Evolutionary conservation across 2,888 invertebrate genomes (phyloP), one percentile per base, ranked within the genome.

Genomic region (Blastobasis lacticolella): DNA sequence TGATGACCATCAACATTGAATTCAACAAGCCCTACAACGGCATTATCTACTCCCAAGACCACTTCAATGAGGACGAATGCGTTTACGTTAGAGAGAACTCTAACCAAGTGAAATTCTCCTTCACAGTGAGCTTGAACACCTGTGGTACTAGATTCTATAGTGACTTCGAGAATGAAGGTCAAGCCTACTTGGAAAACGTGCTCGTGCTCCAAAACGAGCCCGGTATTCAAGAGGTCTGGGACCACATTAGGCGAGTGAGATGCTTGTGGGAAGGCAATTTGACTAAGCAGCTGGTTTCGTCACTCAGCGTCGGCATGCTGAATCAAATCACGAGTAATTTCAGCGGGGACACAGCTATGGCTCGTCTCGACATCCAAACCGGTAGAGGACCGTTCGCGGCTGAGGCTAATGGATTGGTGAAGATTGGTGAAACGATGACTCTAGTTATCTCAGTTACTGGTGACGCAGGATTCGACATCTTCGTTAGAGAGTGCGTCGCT

Each of bases 241-340:
- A 95, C 66, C 94, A 93, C 0, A 92, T 94, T 41, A 89, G 94
- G 45, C 88, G 93, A 49, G 94, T 95, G 1, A 90, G 94, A 52
- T 95, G 95, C 73, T 79, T 94, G 8, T 95, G 94, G 94, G 94
- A 94, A 86, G 94, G 94, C 10, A 94, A 92, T 63, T 80, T 95
- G 49, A 94, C 93, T 50, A 93, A 94, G 64, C 92, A 93, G 9
- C 76, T 95, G 48, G 91, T 92, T 0, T 93, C 94, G 0, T 93
- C 93, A 10, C 81, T 95, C 23, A 93, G 92, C 62, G 94, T 95
- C 1, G 94, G 94, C 38, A 94, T 94, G 93, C 76, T 95, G 59
- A 94, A 92, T 60, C 93, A 94, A 69, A 93, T 95, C 61, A 93
- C 94, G 7, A 93, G 95, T 53, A 94, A 94, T 49, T 95, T 95